Conservation (phyloP, 2,113 vertebrate species). For the Ifrita kowaldi region DNA sequence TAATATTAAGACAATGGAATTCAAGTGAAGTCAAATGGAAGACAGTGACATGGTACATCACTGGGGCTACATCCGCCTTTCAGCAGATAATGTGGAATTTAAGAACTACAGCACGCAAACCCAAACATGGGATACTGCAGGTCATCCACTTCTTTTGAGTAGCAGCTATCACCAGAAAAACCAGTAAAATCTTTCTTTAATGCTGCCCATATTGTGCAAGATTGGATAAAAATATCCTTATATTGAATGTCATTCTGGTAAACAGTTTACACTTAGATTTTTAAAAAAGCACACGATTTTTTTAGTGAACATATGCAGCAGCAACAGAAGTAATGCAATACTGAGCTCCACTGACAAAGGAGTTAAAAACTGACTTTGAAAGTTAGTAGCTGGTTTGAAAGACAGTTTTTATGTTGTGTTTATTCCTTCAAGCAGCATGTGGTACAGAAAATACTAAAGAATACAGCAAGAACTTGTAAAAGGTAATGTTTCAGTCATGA, state of each 20-base stretch:
- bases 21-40: no score
- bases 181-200: not conserved
- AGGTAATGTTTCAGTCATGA: not conserved
- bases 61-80: not conserved
- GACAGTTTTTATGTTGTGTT: not conserved
- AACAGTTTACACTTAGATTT: not conserved
- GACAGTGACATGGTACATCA: rapidly evolving
- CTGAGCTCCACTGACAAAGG: not conserved
- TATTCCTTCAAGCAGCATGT: not conserved
- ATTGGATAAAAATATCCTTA: not conserved
- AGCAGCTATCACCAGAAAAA: not conserved
- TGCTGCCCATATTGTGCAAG: not conserved
- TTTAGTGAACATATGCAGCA: not conserved
- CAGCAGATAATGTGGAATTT: not conserved
- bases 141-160: not conserved
- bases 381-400: not conserved
- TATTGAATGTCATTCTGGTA: not conserved
- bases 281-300: not conserved
- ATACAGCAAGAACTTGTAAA: not conserved
- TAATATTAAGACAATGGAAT: not conserved
- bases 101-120: not conserved
- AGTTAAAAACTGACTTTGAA: not conserved
- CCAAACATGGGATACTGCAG: not conserved
- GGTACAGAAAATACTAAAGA: not conserved
- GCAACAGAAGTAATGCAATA: not conserved